phyloP scores from a whole-genome alignment of 1,140 invertebrate genomes.

The Drosophila funebris region DNA sequence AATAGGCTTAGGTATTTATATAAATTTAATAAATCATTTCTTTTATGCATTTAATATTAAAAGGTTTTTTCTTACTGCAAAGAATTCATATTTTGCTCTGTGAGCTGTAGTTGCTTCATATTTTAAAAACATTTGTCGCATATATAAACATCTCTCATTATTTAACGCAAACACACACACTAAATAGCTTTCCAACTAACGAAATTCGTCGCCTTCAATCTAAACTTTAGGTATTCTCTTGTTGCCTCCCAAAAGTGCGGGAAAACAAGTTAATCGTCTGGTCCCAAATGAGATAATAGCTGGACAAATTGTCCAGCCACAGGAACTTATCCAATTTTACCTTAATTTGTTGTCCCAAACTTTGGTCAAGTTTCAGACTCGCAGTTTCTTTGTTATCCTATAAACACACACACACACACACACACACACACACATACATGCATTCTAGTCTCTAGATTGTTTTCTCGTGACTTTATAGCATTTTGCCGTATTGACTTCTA shows the following conservation, averaged over 20 bases:
- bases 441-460: background rate
- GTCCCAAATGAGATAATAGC: constrained; percentile 57
- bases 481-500: background rate
- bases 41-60: too few relatives aligned
- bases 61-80: too few relatives aligned
- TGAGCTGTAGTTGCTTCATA: too few relatives aligned
- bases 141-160: background rate
- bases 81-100: too few relatives aligned
- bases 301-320: constrained; percentile 41
- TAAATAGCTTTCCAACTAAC: background rate
- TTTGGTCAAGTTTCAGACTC: constrained; percentile 37
- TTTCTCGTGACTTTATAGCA: background rate
- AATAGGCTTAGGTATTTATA: too few relatives aligned
- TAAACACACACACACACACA: background rate
- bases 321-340: constrained; percentile 51
- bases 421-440: background rate
- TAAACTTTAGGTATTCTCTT: background rate
- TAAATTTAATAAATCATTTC: too few relatives aligned
- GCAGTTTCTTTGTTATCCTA: background rate
- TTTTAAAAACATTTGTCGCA: too few relatives aligned
- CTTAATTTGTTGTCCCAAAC: constrained; percentile 20
- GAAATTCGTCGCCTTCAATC: background rate
- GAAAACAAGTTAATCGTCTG: constrained; percentile 40
- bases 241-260: background rate
- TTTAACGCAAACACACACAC: background rate